phyloP scores from a whole-genome alignment of 2,797 vertebrate genomes.

The Monodelphis domestica region DNA sequence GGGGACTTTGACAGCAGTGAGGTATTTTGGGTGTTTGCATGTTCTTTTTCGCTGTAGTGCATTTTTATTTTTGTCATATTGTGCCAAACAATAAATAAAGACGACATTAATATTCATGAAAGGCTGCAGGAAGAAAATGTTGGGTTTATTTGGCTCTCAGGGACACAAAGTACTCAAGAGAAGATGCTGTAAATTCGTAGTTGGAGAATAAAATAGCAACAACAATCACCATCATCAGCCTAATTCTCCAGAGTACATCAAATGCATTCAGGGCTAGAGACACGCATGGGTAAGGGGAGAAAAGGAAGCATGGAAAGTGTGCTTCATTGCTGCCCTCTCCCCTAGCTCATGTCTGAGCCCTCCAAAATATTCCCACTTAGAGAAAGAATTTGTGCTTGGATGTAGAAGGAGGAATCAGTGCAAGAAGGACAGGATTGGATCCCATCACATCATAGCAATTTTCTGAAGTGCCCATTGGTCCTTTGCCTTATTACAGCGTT shows the following conservation, averaged over 20 bases:
- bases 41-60: slow-evolving; percentile 65
- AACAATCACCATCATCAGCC: slow-evolving; percentile 43
- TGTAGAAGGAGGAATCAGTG: slow-evolving; percentile 10
- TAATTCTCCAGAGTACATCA: slow-evolving; percentile 51
- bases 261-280: slow-evolving; percentile 8
- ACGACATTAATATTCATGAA: slow-evolving; percentile 77
- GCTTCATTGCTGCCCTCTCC: slow-evolving; percentile 31
- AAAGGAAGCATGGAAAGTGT: slow-evolving; percentile 1
- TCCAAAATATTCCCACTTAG: slow-evolving; percentile 28
- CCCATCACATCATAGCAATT: neutral
- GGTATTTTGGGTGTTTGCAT: slow-evolving; percentile 71
- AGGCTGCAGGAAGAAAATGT: slow-evolving; percentile 67
- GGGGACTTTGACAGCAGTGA: slow-evolving; percentile 62
- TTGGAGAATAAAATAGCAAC: slow-evolving; percentile 63
- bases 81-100: slow-evolving; percentile 77
- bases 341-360: neutral
- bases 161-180: slow-evolving; percentile 76
- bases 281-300: slow-evolving; percentile 27
- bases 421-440: neutral
- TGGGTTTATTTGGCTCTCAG: slow-evolving; percentile 76
- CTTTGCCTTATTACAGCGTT: neutral
- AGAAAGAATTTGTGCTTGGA: slow-evolving; percentile 47
- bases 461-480: neutral
- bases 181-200: slow-evolving; percentile 62
- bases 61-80: slow-evolving; percentile 79